Evolutionary conservation across 2,888 invertebrate genomes (phyloP), one percentile per base, ranked within the genome.

Genomic region (Eurytoma californica): DNA sequence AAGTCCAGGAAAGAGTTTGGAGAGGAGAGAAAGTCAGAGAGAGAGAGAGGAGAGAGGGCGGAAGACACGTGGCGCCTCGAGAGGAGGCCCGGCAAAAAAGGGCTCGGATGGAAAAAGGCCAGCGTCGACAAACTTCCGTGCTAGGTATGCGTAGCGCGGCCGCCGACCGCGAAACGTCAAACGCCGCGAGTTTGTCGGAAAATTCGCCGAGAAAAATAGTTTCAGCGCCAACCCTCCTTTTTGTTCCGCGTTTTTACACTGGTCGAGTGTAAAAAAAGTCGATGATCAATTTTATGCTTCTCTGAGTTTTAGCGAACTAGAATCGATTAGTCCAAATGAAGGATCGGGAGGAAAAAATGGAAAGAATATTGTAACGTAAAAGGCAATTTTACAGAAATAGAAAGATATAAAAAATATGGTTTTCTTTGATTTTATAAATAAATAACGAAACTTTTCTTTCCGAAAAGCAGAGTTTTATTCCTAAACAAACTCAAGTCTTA

Each of bases 111-210:
- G 70, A 72, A 69, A 75, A 70, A 70, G 66, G 47, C 60, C 66
- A 60, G 14, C 68, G 67, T 73, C 57, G 49, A 53, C 63, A 47
- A 79, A 79, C 69, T 79, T 74, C 51, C 14, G 28, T 70, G 60
- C 74, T 69, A 74, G 61, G 69, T 39, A 66, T 57, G 57, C 16
- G 18, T 16, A 3, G 20, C 39, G 18, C n/a, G 28, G 49, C 76
- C 49, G 75, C 13, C 51, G 12, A 51, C 39, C n/a, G 58, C n/a
- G 49, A 51, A 72, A 30, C 14, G 55, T n/a, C 39, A 30, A n/a
- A 14, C 61, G 5, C 16, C 30, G 30, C n/a, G 7, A 16, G n/a
- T 47, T 68, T 69, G 70, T 3, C 5, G n/a, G 67, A 51, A 77
- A 79, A 61, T 20, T 75, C 69, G 65, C 18, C 5, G 63, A 28